Base-by-base conservation (phyloP, 1,140 invertebrate genomes). In the Macrostomum lignano region DNA sequence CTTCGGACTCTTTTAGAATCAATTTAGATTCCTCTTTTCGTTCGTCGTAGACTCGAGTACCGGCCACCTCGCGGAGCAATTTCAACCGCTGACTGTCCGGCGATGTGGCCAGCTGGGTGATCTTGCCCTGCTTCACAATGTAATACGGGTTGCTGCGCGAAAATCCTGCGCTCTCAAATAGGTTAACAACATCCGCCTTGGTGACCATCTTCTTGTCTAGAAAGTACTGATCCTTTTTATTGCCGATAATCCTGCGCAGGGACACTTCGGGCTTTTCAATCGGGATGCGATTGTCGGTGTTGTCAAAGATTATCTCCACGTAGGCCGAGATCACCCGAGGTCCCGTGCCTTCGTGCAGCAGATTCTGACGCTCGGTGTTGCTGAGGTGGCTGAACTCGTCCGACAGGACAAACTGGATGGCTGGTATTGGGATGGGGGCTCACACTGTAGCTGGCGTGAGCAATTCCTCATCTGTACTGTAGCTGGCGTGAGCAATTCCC, bases 121-220 rank as follows among this genome's bases (percentile, higher is more conserved):
- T 94, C 71, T 88, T 93, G 65, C 88, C 91, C 55, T 98, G 91
- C 60, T 98, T 98, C 0, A 98, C 91, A 57, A 98, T 98, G 46
- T 96, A 99, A 51, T 99, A 99, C 3, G 91, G 91, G 66, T 98
- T 98, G 13, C 84, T 93, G 43, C 88, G 70, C 2, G 88, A 96
- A 57, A 99, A 82, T 7, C 91, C 91, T 42, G 91, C 91, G 42
- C 84, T 93, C 61, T 99, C 91, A 19, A 98, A 57, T 7, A 99
- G 62, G 61, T 98, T 98, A 61, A 96, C 79, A 0, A 96, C 86
- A 63, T 98, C 82, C 35, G 75, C 73, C 39, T 82, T 66, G 1
- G 5, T 21, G 14, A 94, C 86, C 51, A 86, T 76, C 55, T 94
- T 96, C 51, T 93, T 93, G 49, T 96, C 94, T 13, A 98, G 63